These are phyloP conservation scores for Clistopyga incitator DNA, from an alignment of 2,888 invertebrate species.

Conservation along the genomic window DNA sequence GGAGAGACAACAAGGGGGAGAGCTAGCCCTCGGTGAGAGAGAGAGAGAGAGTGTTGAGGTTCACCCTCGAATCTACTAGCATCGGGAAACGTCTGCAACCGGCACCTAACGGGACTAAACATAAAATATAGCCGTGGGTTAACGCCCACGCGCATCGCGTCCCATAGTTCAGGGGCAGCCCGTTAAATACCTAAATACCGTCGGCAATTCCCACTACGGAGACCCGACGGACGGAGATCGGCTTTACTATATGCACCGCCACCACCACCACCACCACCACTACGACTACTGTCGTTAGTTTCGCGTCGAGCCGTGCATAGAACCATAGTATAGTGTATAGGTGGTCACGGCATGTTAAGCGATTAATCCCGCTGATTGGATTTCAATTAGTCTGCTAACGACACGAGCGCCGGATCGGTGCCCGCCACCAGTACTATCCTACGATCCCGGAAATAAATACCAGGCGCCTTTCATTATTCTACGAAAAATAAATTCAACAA, in stretches of 20 bases:
- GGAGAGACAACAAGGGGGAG: constrained; percentile 14
- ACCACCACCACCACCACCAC: background rate
- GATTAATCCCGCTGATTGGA: constrained; percentile 82
- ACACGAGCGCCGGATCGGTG: constrained; percentile 65
- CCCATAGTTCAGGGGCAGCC: constrained; percentile 42
- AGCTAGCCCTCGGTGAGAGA: constrained; percentile 19
- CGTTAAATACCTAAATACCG: constrained; percentile 79
- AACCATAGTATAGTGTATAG: background rate
- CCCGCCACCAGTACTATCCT: constrained; percentile 9
- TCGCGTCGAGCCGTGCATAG: background rate
- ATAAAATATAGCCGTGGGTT: constrained; percentile 80
- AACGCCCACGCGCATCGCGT: constrained; percentile 76
- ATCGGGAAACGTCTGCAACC: constrained; percentile 71
- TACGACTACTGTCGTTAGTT: constrained; percentile 5
- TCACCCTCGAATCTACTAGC: constrained; percentile 66
- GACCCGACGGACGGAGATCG: constrained; percentile 38
- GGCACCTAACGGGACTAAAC: constrained; percentile 75
- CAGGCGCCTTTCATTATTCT: constrained; percentile 28
- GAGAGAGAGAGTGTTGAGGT: constrained; percentile 38
- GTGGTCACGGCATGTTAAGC: constrained; percentile 76
- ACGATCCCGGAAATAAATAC: constrained; percentile 56
- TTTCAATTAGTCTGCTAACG: constrained; percentile 81
- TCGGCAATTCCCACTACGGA: constrained; percentile 58
- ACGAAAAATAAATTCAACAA: too few species aligned
- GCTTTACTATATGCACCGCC: constrained; percentile 24